Percentiles rank a stretch among this genome's conserved stretches.
Conservation (phyloP, 35 echinoderm and acorn worm species). For the Ophioderma brevispina region DNA sequence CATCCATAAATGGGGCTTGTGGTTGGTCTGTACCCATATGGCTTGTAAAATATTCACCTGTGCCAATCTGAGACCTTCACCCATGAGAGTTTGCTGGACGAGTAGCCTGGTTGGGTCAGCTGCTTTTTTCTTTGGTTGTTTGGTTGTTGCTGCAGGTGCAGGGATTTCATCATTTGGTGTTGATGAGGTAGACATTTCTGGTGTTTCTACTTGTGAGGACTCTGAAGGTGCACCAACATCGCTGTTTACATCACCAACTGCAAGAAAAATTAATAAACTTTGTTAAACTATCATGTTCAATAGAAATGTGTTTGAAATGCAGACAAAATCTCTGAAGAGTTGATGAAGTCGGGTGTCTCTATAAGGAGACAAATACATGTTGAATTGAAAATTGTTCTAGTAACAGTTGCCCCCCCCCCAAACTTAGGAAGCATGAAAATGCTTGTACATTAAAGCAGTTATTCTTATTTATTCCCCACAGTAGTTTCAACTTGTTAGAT, state of each 20-base stretch:
- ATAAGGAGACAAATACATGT: too few relatives aligned
- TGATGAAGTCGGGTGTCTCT: too few relatives aligned
- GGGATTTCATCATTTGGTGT: background rate
- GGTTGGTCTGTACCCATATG: background rate
- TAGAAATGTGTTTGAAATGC: too few relatives aligned
- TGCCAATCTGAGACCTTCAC: conserved; percentile 80
- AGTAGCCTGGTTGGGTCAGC: conserved; percentile 41
- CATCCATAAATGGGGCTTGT: background rate
- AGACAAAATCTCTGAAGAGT: too few relatives aligned
- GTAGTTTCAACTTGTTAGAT: too few relatives aligned
- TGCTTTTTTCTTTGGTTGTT: conserved; percentile 38
- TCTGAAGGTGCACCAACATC: background rate
- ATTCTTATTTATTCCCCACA: too few relatives aligned
- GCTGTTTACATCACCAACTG: background rate
- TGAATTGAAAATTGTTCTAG: background rate
- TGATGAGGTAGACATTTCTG: background rate
- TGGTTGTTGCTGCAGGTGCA: background rate
- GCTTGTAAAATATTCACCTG: conserved; percentile 32
- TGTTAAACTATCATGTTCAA: too few relatives aligned
- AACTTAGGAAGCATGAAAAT: too few relatives aligned
- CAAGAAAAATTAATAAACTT: background rate
- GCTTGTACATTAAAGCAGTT: too few relatives aligned
- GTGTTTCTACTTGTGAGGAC: background rate
- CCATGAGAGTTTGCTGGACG: conserved; percentile 79
- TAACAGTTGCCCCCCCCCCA: background rate